These are phyloP conservation scores for Hydractinia echinata DNA, from an alignment of 30 jellyfish, hydroid and myxozoan species.

Conservation along the genomic window DNA sequence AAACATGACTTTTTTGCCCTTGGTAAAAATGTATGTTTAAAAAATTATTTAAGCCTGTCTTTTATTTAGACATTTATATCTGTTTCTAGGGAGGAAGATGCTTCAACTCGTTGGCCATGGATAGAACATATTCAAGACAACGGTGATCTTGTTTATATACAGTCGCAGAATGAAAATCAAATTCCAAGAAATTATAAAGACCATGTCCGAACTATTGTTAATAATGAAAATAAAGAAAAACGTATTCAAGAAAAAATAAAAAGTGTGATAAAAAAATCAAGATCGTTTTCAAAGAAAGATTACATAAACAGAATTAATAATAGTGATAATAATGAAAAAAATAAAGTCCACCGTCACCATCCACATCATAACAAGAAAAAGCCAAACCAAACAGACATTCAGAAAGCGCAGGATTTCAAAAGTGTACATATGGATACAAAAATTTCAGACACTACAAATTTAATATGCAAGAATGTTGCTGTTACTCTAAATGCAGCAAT, in stretches of 20 bases:
- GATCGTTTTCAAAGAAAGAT: constrained; percentile 58
- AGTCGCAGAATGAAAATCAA: constrained; percentile 33
- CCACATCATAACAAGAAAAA: constrained; percentile 17
- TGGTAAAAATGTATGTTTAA: no score
- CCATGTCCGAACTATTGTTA: not conserved
- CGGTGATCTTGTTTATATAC: constrained; percentile 73
- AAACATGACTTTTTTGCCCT: no score
- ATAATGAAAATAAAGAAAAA: constrained; percentile 4
- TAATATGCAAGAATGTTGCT: constrained; percentile 32
- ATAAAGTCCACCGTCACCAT: not conserved
- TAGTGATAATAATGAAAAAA: constrained; percentile 5
- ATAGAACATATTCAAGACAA: constrained; percentile 55
- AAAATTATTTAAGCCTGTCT: no score
- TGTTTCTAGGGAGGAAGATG: constrained; percentile 7
- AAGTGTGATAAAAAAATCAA: constrained; percentile 49
- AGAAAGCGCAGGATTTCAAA: constrained; percentile 26
- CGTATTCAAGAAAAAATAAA: constrained; percentile 34
- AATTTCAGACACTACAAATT: constrained; percentile 6
- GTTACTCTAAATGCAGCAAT: constrained; percentile 31
- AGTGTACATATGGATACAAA: constrained; percentile 35
- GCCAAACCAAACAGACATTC: not conserved
- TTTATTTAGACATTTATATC: no score
- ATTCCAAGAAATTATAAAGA: constrained; percentile 3
- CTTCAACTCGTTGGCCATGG: constrained; percentile 71
- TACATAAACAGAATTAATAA: constrained; percentile 26